Conservation (phyloP, 2,113 vertebrate species). For the Siniperca knerii region DNA sequence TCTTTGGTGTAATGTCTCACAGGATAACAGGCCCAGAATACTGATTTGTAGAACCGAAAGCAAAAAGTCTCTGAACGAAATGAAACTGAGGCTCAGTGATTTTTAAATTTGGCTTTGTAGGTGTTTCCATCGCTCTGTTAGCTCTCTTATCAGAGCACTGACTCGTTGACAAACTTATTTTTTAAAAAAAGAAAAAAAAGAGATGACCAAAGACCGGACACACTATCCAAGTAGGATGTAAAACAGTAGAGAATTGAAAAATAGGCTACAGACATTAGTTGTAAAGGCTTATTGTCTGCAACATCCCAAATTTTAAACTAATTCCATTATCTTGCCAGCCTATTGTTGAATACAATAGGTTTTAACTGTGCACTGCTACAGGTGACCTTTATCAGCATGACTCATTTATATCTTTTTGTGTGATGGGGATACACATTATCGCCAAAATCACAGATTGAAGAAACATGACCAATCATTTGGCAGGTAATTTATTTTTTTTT, state of each 20-base stretch:
- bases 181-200: no score
- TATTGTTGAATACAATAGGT: background rate
- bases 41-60: no score
- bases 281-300: background rate
- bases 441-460: slow-evolving; percentile 3
- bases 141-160: background rate
- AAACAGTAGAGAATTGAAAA: background rate
- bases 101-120: background rate
- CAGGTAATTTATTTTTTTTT: no score
- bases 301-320: background rate
- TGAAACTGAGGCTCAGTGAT: background rate
- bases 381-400: background rate
- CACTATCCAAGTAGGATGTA: background rate
- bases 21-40: no score
- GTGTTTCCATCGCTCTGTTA: background rate
- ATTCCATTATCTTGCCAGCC: background rate
- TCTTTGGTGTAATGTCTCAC: background rate
- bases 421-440: background rate
- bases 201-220: background rate
- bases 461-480: background rate
- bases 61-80: background rate
- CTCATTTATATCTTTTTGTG: background rate
- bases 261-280: background rate
- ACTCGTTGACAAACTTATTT: background rate
- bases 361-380: background rate